These are phyloP conservation scores for Emmelina monodactyla DNA, from an alignment of 2,888 invertebrate genomes.

Conservation along the genomic window DNA sequence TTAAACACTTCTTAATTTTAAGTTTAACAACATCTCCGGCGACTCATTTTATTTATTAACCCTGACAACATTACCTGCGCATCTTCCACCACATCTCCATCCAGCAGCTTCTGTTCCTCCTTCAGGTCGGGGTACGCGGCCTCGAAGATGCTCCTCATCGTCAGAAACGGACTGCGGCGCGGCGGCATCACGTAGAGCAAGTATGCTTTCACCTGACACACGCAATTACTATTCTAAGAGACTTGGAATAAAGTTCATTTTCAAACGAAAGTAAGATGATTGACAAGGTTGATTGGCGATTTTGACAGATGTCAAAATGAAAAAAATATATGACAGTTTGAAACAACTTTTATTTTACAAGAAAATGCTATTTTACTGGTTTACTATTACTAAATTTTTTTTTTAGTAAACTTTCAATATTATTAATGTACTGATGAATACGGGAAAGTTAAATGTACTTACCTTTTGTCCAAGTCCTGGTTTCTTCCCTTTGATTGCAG, in stretches of 20 bases:
- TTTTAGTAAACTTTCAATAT: no score
- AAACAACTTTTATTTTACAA: no score
- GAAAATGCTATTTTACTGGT: no score
- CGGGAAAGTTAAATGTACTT: slow-evolving; percentile 5
- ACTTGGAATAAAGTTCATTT: background rate
- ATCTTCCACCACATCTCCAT: slow-evolving; percentile 66
- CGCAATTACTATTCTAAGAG: no score
- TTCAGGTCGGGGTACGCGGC: slow-evolving; percentile 30
- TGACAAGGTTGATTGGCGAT: no score
- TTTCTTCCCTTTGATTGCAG: slow-evolving; percentile 40
- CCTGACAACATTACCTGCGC: slow-evolving; percentile 66
- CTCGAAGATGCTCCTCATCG: slow-evolving; percentile 50
- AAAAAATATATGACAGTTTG: no score
- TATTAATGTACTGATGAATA: background rate
- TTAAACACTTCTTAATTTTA: no score
- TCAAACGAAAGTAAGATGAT: background rate
- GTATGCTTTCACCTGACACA: no score
- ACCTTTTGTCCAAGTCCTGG: slow-evolving; percentile 56
- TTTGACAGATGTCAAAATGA: background rate
- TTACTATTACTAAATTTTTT: no score
- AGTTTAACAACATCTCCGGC: no score
- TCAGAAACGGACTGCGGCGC: slow-evolving; percentile 73
- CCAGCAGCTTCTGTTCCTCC: slow-evolving; percentile 37
- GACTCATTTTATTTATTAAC: background rate
- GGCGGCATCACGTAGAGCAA: slow-evolving; percentile 74